Conservation (phyloP, 2,888 invertebrate genomes). For the Rhaphigaster nebulosa region DNA sequence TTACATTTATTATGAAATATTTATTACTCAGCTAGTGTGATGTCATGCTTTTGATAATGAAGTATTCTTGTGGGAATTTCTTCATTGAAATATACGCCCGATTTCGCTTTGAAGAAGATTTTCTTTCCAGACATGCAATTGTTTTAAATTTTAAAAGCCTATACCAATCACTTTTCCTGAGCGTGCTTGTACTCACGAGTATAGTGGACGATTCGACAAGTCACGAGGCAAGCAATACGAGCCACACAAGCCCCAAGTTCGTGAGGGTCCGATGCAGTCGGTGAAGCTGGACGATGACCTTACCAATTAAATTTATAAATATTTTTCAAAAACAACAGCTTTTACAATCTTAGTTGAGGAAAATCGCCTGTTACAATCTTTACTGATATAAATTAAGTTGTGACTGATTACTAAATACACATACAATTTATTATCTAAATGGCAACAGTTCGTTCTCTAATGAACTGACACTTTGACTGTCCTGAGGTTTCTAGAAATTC, state of each 20-base stretch:
- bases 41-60: neutral
- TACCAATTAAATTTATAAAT: neutral
- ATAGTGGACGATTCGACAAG: neutral
- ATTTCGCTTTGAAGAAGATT: neutral
- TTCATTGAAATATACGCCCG: neutral
- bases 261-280: neutral
- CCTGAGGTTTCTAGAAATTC: no score
- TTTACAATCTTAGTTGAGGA: no score
- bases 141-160: neutral
- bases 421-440: no score
- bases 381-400: no score
- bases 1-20: neutral
- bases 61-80: neutral
- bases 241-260: neutral
- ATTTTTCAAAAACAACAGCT: no score
- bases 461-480: no score
- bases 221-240: neutral
- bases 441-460: no score
- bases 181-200: neutral
- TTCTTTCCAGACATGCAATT: neutral
- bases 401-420: no score
- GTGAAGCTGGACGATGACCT: neutral
- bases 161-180: neutral
- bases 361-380: no score
- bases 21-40: neutral